Conservation (phyloP, 2,797 vertebrate species). For the Erethizon dorsatum region DNA sequence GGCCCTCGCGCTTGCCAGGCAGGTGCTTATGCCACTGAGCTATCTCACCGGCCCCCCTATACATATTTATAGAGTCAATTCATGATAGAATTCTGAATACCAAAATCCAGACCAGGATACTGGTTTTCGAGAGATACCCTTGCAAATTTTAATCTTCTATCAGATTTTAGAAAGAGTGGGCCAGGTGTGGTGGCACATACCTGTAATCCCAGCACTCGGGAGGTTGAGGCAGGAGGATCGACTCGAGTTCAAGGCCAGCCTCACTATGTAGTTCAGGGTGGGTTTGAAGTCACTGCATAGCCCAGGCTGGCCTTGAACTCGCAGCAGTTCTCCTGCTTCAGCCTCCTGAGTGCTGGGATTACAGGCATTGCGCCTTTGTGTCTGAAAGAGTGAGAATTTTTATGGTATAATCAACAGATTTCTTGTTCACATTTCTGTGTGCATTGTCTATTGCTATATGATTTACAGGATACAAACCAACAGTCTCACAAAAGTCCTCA, state of each 20-base stretch:
- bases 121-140: neutral
- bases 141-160: neutral
- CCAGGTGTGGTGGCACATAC: neutral
- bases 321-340: too few relatives aligned
- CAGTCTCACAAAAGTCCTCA: neutral
- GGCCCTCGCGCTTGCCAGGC: too few relatives aligned
- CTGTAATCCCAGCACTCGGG: neutral
- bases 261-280: neutral
- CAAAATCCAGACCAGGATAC: conserved; percentile 4
- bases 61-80: neutral
- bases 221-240: neutral
- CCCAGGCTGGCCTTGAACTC: too few relatives aligned
- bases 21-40: too few relatives aligned
- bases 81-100: conserved; percentile 5
- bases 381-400: neutral
- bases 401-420: neutral
- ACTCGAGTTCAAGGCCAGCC: neutral
- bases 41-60: neutral
- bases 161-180: neutral
- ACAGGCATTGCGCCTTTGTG: too few relatives aligned
- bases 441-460: neutral
- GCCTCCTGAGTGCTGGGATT: too few relatives aligned
- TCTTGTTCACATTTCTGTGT: neutral
- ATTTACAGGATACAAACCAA: neutral
- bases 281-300: too few relatives aligned